Conservation (phyloP, 2,113 vertebrate species). For the Rattus rattus region DNA sequence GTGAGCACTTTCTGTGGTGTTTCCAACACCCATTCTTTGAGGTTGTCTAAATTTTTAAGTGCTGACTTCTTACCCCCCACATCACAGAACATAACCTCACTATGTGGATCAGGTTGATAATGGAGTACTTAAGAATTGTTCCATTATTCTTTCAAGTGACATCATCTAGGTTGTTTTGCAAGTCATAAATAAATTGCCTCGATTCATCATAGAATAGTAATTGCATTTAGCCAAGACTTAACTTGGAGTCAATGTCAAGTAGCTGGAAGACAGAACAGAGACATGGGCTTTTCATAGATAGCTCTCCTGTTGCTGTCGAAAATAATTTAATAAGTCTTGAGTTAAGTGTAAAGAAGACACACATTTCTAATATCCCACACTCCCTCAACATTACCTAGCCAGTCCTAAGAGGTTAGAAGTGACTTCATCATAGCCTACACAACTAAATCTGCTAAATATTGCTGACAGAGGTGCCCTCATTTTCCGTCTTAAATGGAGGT, state of each 20-base stretch:
- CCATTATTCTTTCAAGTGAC: constrained; percentile 78
- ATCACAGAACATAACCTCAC: not conserved
- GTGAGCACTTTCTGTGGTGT: constrained; percentile 14
- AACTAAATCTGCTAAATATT: constrained; percentile 68
- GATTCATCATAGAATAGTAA: constrained; percentile 80
- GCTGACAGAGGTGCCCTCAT: constrained; percentile 54
- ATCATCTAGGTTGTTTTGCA: constrained; percentile 74
- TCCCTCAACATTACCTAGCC: constrained; percentile 31
- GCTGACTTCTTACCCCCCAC: constrained; percentile 2
- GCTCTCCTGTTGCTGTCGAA: constrained; percentile 24
- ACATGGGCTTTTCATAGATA: constrained; percentile 44
- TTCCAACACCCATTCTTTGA: not conserved
- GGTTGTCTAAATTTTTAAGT: constrained; percentile 61
- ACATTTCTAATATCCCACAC: constrained; percentile 41
- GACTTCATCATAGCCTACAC: constrained; percentile 40
- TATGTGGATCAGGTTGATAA: constrained; percentile 55
- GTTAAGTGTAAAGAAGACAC: constrained; percentile 55
- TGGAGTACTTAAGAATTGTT: constrained; percentile 66
- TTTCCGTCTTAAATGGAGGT: constrained; percentile 69
- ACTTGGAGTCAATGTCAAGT: constrained; percentile 72
- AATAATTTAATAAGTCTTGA: constrained; percentile 57
- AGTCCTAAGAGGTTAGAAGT: constrained; percentile 56
- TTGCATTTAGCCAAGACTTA: constrained; percentile 77
- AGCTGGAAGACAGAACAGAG: constrained; percentile 69
- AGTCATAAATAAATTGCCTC: constrained; percentile 82